A percentile compares a stretch with the other conserved stretches of the same genome.
These are phyloP conservation scores for Limnephilus lunatus DNA, from an alignment of 2,888 invertebrate genomes.

Conservation along the genomic window DNA sequence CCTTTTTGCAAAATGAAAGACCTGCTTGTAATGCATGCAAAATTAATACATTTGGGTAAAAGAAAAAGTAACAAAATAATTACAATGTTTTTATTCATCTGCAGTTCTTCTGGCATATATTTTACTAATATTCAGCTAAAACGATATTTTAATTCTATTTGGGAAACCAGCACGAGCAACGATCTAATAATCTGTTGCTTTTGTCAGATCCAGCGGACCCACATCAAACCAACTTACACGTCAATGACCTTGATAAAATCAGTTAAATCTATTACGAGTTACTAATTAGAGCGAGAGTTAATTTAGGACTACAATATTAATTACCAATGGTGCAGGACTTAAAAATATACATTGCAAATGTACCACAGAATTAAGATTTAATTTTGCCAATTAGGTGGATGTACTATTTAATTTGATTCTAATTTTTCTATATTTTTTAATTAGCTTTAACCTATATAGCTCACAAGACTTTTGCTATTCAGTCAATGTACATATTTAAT, in stretches of 20 bases:
- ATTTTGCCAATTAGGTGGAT: background rate
- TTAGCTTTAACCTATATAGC: background rate
- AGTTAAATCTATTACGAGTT: conserved; percentile 13
- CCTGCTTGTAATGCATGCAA: conserved; percentile 38
- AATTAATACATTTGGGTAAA: conserved; percentile 45
- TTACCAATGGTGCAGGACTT: background rate
- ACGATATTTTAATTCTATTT: background rate
- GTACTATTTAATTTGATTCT: background rate
- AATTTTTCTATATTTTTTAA: background rate
- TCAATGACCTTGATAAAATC: conserved; percentile 30
- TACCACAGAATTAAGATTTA: background rate
- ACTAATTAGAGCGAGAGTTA: background rate
- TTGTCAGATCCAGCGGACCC: background rate
- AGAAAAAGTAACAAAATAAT: background rate
- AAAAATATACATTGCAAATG: background rate
- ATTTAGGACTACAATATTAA: background rate
- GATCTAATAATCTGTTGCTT: background rate
- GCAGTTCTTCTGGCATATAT: conserved; percentile 61
- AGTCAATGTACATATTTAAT: background rate
- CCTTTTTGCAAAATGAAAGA: background rate
- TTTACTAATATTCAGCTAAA: conserved; percentile 41
- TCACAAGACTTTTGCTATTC: background rate
- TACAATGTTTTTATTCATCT: conserved; percentile 49
- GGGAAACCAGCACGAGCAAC: background rate
- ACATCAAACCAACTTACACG: conserved; percentile 5